Evolutionary conservation across 1,140 invertebrate species (phyloP).

Genomic region (Paraescarpia echinospica): DNA sequence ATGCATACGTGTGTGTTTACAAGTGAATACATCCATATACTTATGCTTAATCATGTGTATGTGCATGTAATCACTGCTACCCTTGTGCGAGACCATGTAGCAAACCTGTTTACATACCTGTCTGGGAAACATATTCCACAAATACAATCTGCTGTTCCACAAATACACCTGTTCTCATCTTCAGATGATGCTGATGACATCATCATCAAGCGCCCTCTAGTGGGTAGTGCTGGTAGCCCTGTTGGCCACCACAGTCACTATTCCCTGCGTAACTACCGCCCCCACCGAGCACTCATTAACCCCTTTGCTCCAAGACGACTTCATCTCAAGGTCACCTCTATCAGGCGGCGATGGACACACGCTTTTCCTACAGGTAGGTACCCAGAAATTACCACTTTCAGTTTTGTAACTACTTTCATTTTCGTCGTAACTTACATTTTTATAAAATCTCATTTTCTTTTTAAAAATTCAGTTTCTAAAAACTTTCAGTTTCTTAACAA

Average conservation of each 20-base stretch:
- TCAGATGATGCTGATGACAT: constrained; percentile 87
- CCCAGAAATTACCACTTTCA: not conserved
- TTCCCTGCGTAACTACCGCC: constrained; percentile 25
- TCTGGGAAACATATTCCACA: not conserved
- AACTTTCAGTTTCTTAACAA: too few relatives aligned
- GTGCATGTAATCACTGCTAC: too few relatives aligned
- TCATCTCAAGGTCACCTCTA: constrained; percentile 94
- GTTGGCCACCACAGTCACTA: constrained; percentile 12
- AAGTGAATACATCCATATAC: too few relatives aligned
- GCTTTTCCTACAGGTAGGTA: constrained; percentile 89
- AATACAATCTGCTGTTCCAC: too few relatives aligned
- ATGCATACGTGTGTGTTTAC: not conserved
- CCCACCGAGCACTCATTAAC: constrained; percentile 69
- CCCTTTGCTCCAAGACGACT: constrained; percentile 97
- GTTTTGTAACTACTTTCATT: constrained; percentile 6
- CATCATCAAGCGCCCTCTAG: constrained; percentile 78
- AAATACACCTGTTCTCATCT: not conserved
- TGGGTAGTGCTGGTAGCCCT: constrained; percentile 20
- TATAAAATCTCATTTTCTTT: too few relatives aligned
- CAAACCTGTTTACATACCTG: not conserved
- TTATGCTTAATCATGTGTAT: too few relatives aligned
- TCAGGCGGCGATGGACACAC: constrained; percentile 95
- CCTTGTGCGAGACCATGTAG: not conserved
- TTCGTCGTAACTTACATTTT: too few relatives aligned
- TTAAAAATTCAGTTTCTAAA: too few relatives aligned